Evolutionary conservation across 2,888 invertebrate species (phyloP).

Genomic region (Drosophila trichaetosa): DNA sequence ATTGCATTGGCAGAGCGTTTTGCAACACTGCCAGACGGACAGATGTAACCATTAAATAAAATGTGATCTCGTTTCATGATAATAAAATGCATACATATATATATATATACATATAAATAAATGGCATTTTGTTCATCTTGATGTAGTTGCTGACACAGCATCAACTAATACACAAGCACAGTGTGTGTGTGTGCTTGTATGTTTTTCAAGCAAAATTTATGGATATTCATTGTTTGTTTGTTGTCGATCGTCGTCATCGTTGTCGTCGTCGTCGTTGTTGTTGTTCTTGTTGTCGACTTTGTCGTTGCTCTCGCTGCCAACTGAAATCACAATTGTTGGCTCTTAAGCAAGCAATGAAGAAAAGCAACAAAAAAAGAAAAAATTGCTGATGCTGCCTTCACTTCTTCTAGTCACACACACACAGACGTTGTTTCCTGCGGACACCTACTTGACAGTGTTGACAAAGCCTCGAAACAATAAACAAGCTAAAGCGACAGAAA

Average conservation of each 20-base stretch:
- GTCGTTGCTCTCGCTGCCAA: conserved; percentile 48
- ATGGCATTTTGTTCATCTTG: conserved; percentile 53
- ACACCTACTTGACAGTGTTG: conserved; percentile 34
- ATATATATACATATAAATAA: conserved; percentile 16
- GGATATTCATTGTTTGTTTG: conserved; percentile 72
- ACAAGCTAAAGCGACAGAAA: conserved; percentile 1
- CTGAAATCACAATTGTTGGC: conserved; percentile 68
- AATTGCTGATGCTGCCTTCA: conserved; percentile 60
- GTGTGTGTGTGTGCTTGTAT: conserved; percentile 33
- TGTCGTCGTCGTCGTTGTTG: conserved; percentile 46
- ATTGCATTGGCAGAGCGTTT: conserved; percentile 49
- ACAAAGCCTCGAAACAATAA: background rate
- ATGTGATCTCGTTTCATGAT: conserved; percentile 67
- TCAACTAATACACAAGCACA: conserved; percentile 32
- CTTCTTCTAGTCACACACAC: conserved; percentile 64
- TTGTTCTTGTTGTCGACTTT: conserved; percentile 38
- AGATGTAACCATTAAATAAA: conserved; percentile 57
- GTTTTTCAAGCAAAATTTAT: conserved; percentile 67
- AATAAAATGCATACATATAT: conserved; percentile 43
- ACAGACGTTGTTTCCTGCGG: conserved; percentile 45
- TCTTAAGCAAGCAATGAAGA: conserved; percentile 31
- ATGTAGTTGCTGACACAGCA: conserved; percentile 57
- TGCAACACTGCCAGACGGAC: conserved; percentile 58
- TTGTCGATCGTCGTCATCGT: conserved; percentile 62
- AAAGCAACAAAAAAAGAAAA: conserved; percentile 25